Evolutionary conservation across 2,113 vertebrate genomes (phyloP), one percentile per base, ranked within the genome.

Genomic region (Callocephalon fimbriatum): DNA sequence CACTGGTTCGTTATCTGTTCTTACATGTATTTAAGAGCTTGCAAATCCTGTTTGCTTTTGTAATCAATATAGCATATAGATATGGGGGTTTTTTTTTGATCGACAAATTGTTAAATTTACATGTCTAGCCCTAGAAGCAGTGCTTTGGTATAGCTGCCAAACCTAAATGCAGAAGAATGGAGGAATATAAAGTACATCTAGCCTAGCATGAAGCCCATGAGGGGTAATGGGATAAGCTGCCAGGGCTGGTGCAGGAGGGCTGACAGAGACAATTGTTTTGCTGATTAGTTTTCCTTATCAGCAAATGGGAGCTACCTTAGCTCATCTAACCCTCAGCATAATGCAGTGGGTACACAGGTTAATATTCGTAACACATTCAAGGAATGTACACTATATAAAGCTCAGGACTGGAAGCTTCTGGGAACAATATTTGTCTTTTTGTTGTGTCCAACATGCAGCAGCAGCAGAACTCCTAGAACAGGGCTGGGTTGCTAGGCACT

Each of bases 401-500:
- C 47, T 78, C 68, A n/a, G 32, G 70, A 51, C 58, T 78, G 37
- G 35, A 84, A 84, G 56, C 15, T 93, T 89, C 84, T 84, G 86
- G 51, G 93, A 93, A 48, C 26, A 53, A 45, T 45, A 32, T 92
- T 87, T 92, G 88, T 37, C 50, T 74, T 88, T 86, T 31, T 89
- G 32, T 51, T 95, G 6, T 75, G 68, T 47, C 50, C 44, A 80
- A 74, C 6, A 84, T 0, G 0, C n/a, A 72, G 48, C 53, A 91
- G 76, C 58, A 86, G 45, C 59, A 89, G 63, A 88, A 82, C 62
- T 88, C 82, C 82, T 86, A 86, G 76, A 94, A 92, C 6, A 29
- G 31, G 38, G 11, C 22, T 94, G 59, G 59, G 89, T 95, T 96
- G 88, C 91, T 95, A 93, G 58, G 94, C 67, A 83, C 40, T 80